These are phyloP conservation scores for Sternarchorhynchus goeldii DNA, from an alignment of 2,797 vertebrate species.

Conservation along the genomic window DNA sequence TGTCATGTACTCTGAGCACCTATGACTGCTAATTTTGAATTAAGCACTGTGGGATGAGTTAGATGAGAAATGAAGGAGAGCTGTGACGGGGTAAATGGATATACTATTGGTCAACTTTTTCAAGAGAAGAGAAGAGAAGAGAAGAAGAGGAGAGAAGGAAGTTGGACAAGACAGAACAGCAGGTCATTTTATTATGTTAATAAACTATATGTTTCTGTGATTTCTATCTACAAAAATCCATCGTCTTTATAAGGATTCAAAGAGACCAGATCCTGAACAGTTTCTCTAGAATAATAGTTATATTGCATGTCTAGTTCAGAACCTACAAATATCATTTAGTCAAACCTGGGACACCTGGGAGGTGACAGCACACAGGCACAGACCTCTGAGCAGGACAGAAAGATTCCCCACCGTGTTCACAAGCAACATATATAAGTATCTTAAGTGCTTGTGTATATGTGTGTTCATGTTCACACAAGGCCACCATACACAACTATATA, in stretches of 20 bases:
- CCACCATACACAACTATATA: slow-evolving; percentile 45
- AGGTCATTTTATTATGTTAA: slow-evolving; percentile 4
- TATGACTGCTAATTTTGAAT: not conserved
- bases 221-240: slow-evolving; percentile 3
- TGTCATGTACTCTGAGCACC: slow-evolving; percentile 3
- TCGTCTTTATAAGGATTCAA: not conserved
- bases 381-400: no score
- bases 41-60: not conserved
- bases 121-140: not conserved
- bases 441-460: not conserved
- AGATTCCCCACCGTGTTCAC: no score
- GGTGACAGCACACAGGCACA: no score
- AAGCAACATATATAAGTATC: no score
- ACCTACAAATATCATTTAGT: no score
- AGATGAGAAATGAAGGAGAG: slow-evolving; percentile 4
- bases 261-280: not conserved
- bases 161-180: not conserved
- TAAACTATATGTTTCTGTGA: not conserved
- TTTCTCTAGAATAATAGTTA: not conserved
- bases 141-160: not conserved
- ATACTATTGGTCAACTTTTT: not conserved
- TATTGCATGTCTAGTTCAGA: no score
- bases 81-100: not conserved
- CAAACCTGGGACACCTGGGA: no score
- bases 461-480: not conserved